These are phyloP conservation scores for Polyodon spathula DNA, from an alignment of 2,113 vertebrate species.

Conservation along the genomic window DNA sequence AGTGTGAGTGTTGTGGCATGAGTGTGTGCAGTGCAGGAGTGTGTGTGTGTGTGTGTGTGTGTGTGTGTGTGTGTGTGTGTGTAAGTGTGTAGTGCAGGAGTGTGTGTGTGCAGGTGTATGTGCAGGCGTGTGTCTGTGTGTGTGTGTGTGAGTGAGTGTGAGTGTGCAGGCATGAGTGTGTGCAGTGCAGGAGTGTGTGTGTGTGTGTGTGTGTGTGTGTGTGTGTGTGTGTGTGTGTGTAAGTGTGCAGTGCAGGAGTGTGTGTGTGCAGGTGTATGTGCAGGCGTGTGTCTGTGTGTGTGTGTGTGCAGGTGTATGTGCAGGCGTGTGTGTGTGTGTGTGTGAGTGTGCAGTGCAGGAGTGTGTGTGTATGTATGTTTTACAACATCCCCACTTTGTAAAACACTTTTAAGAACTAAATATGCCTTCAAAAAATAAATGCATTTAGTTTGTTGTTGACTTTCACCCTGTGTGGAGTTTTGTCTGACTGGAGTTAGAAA, in stretches of 20 bases:
- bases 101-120: neutral
- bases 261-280: neutral
- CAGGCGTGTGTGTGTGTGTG: neutral
- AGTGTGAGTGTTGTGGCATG: neutral
- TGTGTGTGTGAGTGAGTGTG: neutral
- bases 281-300: neutral
- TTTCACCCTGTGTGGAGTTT: too few relatives aligned
- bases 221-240: neutral
- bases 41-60: neutral
- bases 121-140: neutral
- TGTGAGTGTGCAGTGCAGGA: neutral
- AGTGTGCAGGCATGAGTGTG: too few relatives aligned
- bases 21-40: too few relatives aligned
- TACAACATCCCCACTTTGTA: too few relatives aligned
- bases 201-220: neutral
- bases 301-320: neutral
- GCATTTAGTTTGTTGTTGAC: too few relatives aligned
- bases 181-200: neutral
- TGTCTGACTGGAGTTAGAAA: too few relatives aligned
- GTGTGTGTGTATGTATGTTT: conserved; percentile 10
- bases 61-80: neutral
- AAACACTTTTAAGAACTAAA: too few relatives aligned
- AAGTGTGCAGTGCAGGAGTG: neutral
- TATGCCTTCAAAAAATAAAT: too few relatives aligned
- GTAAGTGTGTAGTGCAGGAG: neutral